These are phyloP conservation scores for Dunckerocampus dactyliophorus DNA, from an alignment of 2,113 vertebrate genomes.

Conservation along the genomic window DNA sequence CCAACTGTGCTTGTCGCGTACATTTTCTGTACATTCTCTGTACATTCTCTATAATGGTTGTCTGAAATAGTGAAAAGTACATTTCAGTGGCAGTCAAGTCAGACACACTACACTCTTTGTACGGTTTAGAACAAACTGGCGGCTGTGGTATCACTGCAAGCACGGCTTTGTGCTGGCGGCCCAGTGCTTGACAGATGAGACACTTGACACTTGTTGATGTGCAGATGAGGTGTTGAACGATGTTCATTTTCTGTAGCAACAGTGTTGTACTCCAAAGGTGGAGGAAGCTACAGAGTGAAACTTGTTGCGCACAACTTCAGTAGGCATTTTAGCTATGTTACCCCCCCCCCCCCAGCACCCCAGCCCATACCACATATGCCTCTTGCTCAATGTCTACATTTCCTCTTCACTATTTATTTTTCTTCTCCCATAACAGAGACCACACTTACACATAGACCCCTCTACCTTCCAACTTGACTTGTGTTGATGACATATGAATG, in stretches of 20 bases:
- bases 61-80: constrained; percentile 5
- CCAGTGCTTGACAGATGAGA: constrained; percentile 16
- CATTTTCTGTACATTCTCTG: background rate
- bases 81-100: too few species aligned
- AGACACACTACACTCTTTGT: background rate
- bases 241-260: constrained; percentile 36
- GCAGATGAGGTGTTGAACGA: constrained; percentile 48
- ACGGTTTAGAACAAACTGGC: background rate
- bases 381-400: constrained; percentile 30
- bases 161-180: constrained; percentile 1
- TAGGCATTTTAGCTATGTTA: constrained; percentile 41
- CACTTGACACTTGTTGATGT: constrained; percentile 22
- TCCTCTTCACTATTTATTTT: constrained; percentile 18
- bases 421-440: background rate
- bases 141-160: constrained; percentile 7
- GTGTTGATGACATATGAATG: background rate
- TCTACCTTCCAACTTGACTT: background rate
- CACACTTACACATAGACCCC: background rate
- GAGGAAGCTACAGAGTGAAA: constrained; percentile 37
- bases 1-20: constrained; percentile 23
- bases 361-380: background rate
- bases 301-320: constrained; percentile 25
- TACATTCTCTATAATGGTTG: background rate
- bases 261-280: constrained; percentile 20
- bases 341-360: background rate